Conservation (phyloP, 2,113 vertebrate genomes). For the Sander vitreus region DNA sequence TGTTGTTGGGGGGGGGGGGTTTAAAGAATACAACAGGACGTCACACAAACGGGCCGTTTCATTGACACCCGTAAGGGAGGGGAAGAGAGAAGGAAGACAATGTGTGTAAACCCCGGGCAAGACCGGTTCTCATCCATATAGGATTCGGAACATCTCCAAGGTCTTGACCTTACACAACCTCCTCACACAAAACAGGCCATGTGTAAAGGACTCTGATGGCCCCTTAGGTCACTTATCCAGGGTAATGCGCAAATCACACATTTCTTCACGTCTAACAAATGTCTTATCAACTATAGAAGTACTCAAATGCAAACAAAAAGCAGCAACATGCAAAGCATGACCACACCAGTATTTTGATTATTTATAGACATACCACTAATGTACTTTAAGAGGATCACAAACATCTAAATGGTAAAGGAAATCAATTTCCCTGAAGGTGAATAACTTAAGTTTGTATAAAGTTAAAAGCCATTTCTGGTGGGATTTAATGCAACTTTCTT, state of each 20-base stretch:
- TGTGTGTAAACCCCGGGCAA: too few relatives aligned
- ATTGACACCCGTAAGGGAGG: too few relatives aligned
- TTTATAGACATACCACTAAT: not conserved
- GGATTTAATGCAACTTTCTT: not conserved
- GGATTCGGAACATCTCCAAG: too few relatives aligned
- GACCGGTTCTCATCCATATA: too few relatives aligned
- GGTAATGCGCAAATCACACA: not conserved
- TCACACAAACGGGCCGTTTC: too few relatives aligned
- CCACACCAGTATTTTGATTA: not conserved
- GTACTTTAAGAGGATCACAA: not conserved
- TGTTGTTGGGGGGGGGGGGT: too few relatives aligned
- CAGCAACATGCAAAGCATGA: not conserved
- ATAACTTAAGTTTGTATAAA: not conserved
- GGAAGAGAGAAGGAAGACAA: too few relatives aligned
- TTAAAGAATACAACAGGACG: too few relatives aligned
- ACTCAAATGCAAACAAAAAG: not conserved
- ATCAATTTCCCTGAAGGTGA: not conserved
- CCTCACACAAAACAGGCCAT: not conserved
- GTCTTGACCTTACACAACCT: not conserved
- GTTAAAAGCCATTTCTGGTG: not conserved
- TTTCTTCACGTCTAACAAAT: not conserved
- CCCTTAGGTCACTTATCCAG: not conserved
- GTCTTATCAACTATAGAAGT: not conserved
- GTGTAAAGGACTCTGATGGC: not conserved
- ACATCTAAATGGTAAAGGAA: not conserved